Percentiles rank a stretch among this genome's conserved stretches.
phyloP scores from a whole-genome alignment of 1,140 invertebrate species.

The Aphis craccivora region DNA sequence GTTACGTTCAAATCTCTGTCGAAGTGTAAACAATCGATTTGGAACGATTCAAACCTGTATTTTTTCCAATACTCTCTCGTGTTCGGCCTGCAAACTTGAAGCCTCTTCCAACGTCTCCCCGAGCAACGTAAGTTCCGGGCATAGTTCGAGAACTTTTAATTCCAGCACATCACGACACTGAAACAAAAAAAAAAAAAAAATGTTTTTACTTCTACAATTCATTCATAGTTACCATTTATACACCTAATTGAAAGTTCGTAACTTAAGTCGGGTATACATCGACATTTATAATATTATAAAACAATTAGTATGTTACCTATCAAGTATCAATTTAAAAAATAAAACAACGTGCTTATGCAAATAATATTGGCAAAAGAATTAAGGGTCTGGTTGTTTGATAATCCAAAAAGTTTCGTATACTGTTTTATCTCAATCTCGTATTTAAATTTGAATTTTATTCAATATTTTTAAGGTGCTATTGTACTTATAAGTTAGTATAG shows the following conservation, averaged over 20 bases:
- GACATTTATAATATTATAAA: neutral
- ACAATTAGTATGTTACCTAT: too few relatives aligned
- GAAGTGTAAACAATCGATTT: neutral
- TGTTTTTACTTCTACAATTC: neutral
- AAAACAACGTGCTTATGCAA: too few relatives aligned
- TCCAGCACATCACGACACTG: slow-evolving; percentile 85
- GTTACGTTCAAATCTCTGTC: neutral
- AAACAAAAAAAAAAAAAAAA: slow-evolving; percentile 63
- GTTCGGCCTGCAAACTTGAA: slow-evolving; percentile 75
- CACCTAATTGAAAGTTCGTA: neutral
- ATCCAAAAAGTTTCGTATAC: neutral
- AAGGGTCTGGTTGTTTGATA: neutral
- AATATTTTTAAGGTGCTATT: neutral
- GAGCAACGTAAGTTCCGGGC: slow-evolving; percentile 82
- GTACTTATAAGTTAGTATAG: neutral
- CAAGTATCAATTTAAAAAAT: neutral
- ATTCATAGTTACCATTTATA: neutral
- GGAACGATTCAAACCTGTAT: slow-evolving; percentile 72
- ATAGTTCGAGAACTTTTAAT: slow-evolving; percentile 85
- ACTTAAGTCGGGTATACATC: neutral
- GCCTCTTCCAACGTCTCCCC: slow-evolving; percentile 81
- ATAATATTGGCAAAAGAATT: neutral
- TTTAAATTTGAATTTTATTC: neutral
- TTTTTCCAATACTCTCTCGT: slow-evolving; percentile 84
- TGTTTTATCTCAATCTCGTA: neutral